Conservation (phyloP, 2,113 vertebrate species). For the Psittacara wagleri region DNA sequence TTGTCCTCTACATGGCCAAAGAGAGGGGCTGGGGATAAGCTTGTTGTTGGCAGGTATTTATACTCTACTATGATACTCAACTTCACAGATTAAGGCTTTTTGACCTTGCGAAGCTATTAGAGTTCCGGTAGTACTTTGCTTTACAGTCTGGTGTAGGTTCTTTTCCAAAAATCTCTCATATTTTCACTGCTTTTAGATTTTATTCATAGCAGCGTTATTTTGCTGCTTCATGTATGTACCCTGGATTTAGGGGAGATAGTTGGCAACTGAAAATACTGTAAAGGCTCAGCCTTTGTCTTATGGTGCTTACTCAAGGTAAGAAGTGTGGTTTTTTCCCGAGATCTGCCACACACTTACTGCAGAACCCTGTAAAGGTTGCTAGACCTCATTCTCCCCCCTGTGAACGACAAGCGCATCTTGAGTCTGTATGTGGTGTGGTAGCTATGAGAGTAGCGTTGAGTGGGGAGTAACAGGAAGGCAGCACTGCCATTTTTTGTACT, state of each 20-base stretch:
- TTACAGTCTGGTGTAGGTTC: neutral
- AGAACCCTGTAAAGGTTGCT: neutral
- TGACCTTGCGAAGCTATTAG: neutral
- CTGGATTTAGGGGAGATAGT: neutral
- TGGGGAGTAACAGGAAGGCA: neutral
- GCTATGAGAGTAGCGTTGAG: neutral
- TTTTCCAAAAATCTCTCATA: neutral
- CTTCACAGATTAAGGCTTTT: neutral
- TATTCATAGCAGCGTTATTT: neutral
- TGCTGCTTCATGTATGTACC: neutral
- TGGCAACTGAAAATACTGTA: neutral
- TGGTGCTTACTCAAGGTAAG: neutral
- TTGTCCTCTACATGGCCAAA: neutral
- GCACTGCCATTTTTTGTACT: neutral
- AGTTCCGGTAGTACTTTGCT: neutral
- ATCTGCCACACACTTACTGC: neutral
- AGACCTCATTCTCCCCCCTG: neutral
- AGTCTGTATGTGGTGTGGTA: neutral
- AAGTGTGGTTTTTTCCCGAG: accelerated
- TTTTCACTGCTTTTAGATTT: neutral
- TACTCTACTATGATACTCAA: neutral
- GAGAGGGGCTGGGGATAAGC: neutral
- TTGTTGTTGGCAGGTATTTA: neutral
- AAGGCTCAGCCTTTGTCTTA: neutral
- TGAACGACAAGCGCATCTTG: neutral